Conservation (phyloP, 2,888 invertebrate genomes). For the Erebia palarica region DNA sequence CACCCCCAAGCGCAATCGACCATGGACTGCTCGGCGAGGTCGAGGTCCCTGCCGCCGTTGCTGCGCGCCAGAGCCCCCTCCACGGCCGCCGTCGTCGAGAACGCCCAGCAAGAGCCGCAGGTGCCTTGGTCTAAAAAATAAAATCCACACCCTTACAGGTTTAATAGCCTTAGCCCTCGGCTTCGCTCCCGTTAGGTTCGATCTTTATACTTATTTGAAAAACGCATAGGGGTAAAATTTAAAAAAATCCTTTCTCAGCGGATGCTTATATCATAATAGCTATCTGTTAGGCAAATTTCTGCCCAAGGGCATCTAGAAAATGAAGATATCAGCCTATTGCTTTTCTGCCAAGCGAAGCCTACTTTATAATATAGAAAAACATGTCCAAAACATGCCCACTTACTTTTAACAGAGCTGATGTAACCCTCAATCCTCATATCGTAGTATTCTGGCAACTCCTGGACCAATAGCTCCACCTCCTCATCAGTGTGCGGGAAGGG, state of each 20-base stretch:
- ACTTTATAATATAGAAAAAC: too few species aligned
- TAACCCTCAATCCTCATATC: slow-evolving; percentile 55
- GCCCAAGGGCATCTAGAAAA: too few species aligned
- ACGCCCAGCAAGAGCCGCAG: slow-evolving; percentile 62
- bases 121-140: slow-evolving; percentile 47
- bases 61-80: slow-evolving; percentile 52
- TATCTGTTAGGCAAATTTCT: too few species aligned
- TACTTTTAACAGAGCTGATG: slow-evolving; percentile 53
- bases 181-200: too few species aligned
- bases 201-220: too few species aligned
- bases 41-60: slow-evolving; percentile 51
- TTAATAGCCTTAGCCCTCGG: too few species aligned
- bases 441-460: slow-evolving; percentile 49
- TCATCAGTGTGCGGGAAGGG: slow-evolving; percentile 48
- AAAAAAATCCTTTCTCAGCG: too few species aligned
- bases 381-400: not conserved
- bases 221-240: too few species aligned
- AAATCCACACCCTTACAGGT: not conserved
- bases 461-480: slow-evolving; percentile 41
- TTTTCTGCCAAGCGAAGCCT: too few species aligned
- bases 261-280: too few species aligned
- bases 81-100: slow-evolving; percentile 51
- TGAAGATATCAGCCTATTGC: too few species aligned
- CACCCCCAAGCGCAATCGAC: slow-evolving; percentile 63
- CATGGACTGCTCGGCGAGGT: slow-evolving; percentile 58